These are phyloP conservation scores for Menura novaehollandiae DNA, from an alignment of 2,113 vertebrate species.

Conservation along the genomic window DNA sequence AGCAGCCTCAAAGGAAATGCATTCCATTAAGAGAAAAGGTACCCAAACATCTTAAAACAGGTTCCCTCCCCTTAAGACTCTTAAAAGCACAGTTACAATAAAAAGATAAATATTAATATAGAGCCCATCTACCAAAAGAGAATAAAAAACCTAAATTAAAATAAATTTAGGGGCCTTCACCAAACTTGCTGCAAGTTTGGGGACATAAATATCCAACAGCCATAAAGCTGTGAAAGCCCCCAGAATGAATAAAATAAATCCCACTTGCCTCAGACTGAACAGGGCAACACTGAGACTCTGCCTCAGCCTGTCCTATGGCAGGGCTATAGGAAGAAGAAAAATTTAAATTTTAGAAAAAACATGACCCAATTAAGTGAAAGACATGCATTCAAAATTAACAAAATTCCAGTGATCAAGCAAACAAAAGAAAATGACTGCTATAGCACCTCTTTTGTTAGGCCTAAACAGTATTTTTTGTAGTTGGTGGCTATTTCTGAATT, in stretches of 20 bases:
- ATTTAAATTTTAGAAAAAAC: slow-evolving; percentile 94
- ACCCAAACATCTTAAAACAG: slow-evolving; percentile 18
- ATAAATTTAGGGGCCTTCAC: slow-evolving; percentile 91
- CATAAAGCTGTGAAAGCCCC: slow-evolving; percentile 92
- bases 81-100: slow-evolving; percentile 61
- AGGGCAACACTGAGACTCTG: slow-evolving; percentile 98
- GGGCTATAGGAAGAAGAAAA: slow-evolving; percentile 98
- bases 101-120: slow-evolving; percentile 81
- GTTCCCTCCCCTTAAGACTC: slow-evolving; percentile 31
- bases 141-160: slow-evolving; percentile 81
- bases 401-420: slow-evolving; percentile 77
- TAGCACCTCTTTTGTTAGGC: slow-evolving; percentile 30
- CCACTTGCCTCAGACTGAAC: slow-evolving; percentile 99
- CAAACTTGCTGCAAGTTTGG: slow-evolving; percentile 99
- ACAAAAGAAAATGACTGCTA: slow-evolving; percentile 52
- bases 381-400: slow-evolving; percentile 75
- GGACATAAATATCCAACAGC: slow-evolving; percentile 94
- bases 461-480: background rate
- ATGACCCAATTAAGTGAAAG: slow-evolving; percentile 79
- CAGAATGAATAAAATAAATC: slow-evolving; percentile 88
- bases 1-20: background rate
- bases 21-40: background rate
- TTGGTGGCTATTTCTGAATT: slow-evolving; percentile 24
- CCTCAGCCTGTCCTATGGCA: slow-evolving; percentile 98
- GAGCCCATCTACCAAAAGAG: slow-evolving; percentile 78